Percentiles rank a stretch among this genome's conserved stretches.
These are phyloP conservation scores for Lycia hirtaria DNA, from an alignment of 2,888 invertebrate genomes.

Conservation along the genomic window DNA sequence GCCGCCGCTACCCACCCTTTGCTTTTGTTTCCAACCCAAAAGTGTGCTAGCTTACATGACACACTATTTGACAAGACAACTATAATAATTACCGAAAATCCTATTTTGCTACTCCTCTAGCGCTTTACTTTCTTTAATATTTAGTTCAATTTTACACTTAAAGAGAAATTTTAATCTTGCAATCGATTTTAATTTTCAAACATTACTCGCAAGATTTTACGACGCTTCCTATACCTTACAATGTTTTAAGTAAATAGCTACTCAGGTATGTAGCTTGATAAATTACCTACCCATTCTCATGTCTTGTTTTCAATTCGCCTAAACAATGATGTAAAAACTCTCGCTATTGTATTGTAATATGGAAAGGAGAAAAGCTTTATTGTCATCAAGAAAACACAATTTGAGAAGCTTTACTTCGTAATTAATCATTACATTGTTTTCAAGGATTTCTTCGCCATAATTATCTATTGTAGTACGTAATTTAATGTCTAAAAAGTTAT, in stretches of 20 bases:
- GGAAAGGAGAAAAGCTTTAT: conserved; percentile 26
- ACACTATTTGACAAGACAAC: conserved; percentile 27
- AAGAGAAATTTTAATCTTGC: neutral
- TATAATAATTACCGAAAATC: too few relatives aligned
- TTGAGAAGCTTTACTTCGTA: conserved; percentile 6
- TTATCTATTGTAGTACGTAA: neutral
- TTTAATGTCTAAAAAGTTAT: conserved; percentile 5
- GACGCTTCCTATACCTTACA: conserved; percentile 2
- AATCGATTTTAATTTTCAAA: neutral
- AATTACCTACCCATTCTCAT: conserved; percentile 10
- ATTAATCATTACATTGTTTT: conserved; percentile 22
- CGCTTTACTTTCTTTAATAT: too few relatives aligned
- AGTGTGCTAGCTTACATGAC: too few relatives aligned
- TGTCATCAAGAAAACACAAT: neutral
- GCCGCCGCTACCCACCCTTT: conserved; percentile 48
- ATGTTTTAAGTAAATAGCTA: neutral
- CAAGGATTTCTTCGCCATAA: neutral
- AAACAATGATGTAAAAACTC: conserved; percentile 24
- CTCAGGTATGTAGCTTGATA: neutral
- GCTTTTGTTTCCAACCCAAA: conserved; percentile 61
- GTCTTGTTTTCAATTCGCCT: conserved; percentile 11
- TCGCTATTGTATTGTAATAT: conserved; percentile 24
- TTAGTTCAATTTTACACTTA: conserved; percentile 11
- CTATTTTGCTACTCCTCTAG: too few relatives aligned
- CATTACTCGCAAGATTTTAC: neutral